phyloP scores from a whole-genome alignment of 1,140 invertebrate genomes.

The Copidosoma floridanum region DNA sequence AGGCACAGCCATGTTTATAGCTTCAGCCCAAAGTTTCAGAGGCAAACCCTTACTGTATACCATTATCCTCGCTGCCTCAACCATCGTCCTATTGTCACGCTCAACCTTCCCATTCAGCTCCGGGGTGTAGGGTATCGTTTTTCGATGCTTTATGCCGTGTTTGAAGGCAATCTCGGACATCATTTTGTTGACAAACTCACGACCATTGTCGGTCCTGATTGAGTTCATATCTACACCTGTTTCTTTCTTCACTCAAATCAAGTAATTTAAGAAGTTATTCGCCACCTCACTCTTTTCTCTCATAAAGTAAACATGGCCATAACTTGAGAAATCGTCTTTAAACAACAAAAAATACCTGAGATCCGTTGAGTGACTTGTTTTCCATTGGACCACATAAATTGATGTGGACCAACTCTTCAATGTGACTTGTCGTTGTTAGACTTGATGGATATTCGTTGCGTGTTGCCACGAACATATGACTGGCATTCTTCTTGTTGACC shows the following conservation, averaged over 20 bases:
- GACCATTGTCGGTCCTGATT: background rate
- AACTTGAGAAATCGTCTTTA: slow-evolving; percentile 50
- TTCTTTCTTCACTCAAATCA: background rate
- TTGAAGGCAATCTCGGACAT: background rate
- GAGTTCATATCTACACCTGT: background rate
- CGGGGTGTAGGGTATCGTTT: background rate
- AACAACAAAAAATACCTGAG: slow-evolving; percentile 51
- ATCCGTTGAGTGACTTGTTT: slow-evolving; percentile 30
- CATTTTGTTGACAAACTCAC: slow-evolving; percentile 1
- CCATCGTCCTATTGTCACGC: background rate
- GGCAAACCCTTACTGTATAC: background rate
- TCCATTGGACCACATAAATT: background rate
- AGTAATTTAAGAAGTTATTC: background rate
- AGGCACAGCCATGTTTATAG: background rate
- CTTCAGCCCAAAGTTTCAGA: background rate
- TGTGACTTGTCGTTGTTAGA: slow-evolving; percentile 47
- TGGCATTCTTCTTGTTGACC: slow-evolving; percentile 40
- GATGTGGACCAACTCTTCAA: slow-evolving; percentile 31
- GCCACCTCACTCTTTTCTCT: slow-evolving; percentile 43
- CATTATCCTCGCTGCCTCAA: background rate
- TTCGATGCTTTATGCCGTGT: background rate
- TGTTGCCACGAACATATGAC: slow-evolving; percentile 43
- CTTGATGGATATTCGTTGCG: slow-evolving; percentile 40
- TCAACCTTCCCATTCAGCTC: background rate
- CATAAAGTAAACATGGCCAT: slow-evolving; percentile 49